Base-by-base conservation (phyloP, 2,888 invertebrate genomes). In the Sipha maydis region DNA sequence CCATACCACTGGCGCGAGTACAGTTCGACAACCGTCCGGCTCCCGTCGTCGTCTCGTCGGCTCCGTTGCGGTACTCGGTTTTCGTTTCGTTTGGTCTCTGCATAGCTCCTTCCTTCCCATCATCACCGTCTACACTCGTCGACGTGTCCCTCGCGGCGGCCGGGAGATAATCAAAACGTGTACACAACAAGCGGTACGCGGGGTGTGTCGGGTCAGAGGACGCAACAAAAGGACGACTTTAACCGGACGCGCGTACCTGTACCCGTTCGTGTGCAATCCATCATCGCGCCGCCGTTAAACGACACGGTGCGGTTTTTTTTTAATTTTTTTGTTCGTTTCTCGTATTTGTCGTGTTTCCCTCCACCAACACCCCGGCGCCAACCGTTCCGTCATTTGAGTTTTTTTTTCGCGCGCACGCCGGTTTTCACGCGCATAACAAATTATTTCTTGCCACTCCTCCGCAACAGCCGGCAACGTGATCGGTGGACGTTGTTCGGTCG, bases 191-290 rank as follows among this genome's bases (percentile, higher is more conserved):
- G 4, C 34, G 34, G 34, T 34, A 21, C 67, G n/a, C 67, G n/a
- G 3, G 3, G 67, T 17, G 34, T 79, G 34, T 54, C 17, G 21
- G 38, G 79, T 61, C 79, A 79, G 61, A 38, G 48, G 8, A 28
- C 54, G 54, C 31, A n/a, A 83, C n/a, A 41, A 67, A 38, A 31
- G 31, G 54, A 34, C 48, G 34, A 83, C 73, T 83, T 38, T 73
- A 54, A 56, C 78, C 54, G 28, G 54, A 78, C 56, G 77, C 48
- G 14, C 61, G 61, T 61, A 4, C 61, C 4, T 54, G 1, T 4
- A 21, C 17, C 77, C 56, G 31, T 79, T 34, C 83, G 83, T 75
- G 83, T 75, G 75, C 38, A 83, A 83, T 83, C 83, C 75, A 75
- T 83, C 83, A 83, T 83, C 83, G 28, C 56, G 28, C 34, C 31